Conservation (phyloP, 2,888 invertebrate species). For the Cactoblastis cactorum region DNA sequence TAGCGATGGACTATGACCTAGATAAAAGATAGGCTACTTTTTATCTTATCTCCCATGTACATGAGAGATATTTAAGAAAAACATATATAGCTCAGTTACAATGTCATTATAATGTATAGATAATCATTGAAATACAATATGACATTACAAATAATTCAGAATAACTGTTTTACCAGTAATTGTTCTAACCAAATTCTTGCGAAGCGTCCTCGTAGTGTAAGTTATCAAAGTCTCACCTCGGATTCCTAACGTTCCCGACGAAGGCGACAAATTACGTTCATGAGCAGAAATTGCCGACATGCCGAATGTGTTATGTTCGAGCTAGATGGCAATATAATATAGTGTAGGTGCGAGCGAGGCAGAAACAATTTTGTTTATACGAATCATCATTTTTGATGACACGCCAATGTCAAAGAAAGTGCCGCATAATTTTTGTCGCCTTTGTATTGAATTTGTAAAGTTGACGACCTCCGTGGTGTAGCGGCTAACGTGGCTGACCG, state of each 20-base stretch:
- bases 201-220: not conserved
- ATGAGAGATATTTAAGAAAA: too few relatives aligned
- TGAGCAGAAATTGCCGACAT: conserved; percentile 10
- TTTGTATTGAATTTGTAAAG: too few relatives aligned
- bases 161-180: not conserved
- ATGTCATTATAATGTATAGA: not conserved
- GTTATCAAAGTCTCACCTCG: not conserved
- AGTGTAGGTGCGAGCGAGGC: too few relatives aligned
- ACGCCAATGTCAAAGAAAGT: not conserved
- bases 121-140: too few relatives aligned
- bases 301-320: not conserved
- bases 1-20: too few relatives aligned
- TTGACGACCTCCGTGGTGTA: too few relatives aligned
- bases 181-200: not conserved
- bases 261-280: conserved; percentile 15
- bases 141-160: not conserved
- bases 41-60: too few relatives aligned
- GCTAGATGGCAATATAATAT: too few relatives aligned
- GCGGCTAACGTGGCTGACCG: too few relatives aligned
- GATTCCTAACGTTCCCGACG: not conserved
- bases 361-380: conserved; percentile 1
- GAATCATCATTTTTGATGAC: conserved; percentile 8
- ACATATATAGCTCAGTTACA: not conserved
- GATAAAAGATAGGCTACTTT: too few relatives aligned
- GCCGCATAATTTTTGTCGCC: too few relatives aligned